Evolutionary conservation across 2,888 invertebrate genomes (phyloP).

Genomic region (Drosophila infuscata): DNA sequence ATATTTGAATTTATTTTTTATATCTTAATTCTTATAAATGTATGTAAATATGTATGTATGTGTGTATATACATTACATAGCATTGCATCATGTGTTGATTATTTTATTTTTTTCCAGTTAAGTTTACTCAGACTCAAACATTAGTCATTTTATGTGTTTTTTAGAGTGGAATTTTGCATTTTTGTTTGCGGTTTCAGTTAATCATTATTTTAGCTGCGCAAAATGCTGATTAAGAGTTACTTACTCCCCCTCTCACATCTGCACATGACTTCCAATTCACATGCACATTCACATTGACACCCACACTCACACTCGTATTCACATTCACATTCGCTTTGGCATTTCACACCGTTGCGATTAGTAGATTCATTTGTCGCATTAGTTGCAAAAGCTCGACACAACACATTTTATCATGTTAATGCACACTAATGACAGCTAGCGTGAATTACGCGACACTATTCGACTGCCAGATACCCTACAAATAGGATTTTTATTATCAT

Average conservation of each 20-base stretch:
- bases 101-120: too few species aligned
- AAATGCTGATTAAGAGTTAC: constrained; percentile 1
- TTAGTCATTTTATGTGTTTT: background rate
- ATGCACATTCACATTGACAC: constrained; percentile 4
- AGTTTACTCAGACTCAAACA: background rate
- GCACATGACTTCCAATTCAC: constrained; percentile 1
- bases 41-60: background rate
- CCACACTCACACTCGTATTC: background rate
- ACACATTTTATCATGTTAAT: constrained; percentile 29
- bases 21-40: background rate
- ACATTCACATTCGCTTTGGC: constrained; percentile 11
- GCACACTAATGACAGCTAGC: background rate
- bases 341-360: constrained; percentile 40
- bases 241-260: constrained; percentile 5
- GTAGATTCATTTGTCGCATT: constrained; percentile 18
- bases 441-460: background rate
- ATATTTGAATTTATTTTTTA: background rate
- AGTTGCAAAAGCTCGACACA: constrained; percentile 23
- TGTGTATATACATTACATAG: background rate
- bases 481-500: background rate
- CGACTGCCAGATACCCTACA: constrained; percentile 16
- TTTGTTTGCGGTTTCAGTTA: background rate
- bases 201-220: constrained; percentile 14
- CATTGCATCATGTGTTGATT: background rate
- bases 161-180: background rate